Conservation (phyloP, 2,113 vertebrate species). For the Hippoglossus stenolepis region DNA sequence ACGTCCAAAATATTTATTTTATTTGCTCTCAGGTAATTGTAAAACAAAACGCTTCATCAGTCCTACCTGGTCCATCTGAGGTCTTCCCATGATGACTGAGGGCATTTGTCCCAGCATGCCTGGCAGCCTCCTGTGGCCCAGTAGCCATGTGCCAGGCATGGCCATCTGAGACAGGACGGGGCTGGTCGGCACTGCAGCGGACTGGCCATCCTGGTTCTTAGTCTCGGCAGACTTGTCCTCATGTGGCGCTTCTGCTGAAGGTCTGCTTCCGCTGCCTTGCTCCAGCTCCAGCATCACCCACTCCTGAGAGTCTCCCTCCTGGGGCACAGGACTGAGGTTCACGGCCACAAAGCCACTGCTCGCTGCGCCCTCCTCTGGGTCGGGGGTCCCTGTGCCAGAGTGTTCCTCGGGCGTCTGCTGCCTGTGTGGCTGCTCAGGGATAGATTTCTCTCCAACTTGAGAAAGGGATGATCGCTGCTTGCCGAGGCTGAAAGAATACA, state of each 20-base stretch:
- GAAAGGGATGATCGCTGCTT: slow-evolving; percentile 87
- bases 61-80: slow-evolving; percentile 86
- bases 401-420: slow-evolving; percentile 87
- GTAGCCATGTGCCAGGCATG: slow-evolving; percentile 79
- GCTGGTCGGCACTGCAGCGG: slow-evolving; percentile 79
- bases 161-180: slow-evolving; percentile 82
- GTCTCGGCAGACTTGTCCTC: slow-evolving; percentile 63
- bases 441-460: slow-evolving; percentile 81
- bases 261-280: slow-evolving; percentile 85
- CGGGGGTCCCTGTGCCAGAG: slow-evolving; percentile 84
- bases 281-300: slow-evolving; percentile 98
- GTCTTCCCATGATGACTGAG: slow-evolving; percentile 87
- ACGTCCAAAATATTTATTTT: neutral
- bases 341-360: slow-evolving; percentile 95
- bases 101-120: slow-evolving; percentile 85
- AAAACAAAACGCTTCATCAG: neutral
- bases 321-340: slow-evolving; percentile 91
- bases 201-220: slow-evolving; percentile 72
- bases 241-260: slow-evolving; percentile 79
- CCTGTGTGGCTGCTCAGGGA: slow-evolving; percentile 69
- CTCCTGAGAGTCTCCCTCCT: slow-evolving; percentile 94
- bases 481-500: slow-evolving; percentile 83
- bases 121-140: slow-evolving; percentile 88
- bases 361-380: slow-evolving; percentile 88
- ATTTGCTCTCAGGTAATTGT: neutral